These are phyloP conservation scores for Gadopsis bispinosus DNA, from an alignment of 2,797 vertebrate genomes.

Conservation along the genomic window DNA sequence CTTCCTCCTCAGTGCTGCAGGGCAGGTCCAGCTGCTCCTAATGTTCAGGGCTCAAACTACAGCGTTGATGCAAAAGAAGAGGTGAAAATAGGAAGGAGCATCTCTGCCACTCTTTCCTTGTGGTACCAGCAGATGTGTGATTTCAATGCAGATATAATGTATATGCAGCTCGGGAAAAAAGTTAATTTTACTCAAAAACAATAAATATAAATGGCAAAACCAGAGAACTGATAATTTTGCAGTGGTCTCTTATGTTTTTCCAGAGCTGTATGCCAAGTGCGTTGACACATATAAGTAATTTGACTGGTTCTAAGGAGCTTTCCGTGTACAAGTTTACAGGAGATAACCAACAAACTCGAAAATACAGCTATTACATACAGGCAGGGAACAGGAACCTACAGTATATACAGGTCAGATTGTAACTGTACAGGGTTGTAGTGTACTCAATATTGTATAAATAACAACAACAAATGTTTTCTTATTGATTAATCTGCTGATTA, in stretches of 20 bases:
- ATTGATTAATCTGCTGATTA: neutral
- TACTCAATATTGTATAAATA: neutral
- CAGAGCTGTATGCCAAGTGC: neutral
- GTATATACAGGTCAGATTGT: neutral
- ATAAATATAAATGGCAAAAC: too few species aligned
- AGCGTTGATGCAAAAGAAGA: slow-evolving; percentile 1
- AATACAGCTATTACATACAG: neutral
- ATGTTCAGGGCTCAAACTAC: slow-evolving; percentile 20
- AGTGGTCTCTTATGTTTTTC: too few species aligned
- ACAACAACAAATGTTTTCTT: neutral
- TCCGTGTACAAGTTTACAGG: too few species aligned
- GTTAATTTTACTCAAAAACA: too few species aligned
- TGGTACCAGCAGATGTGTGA: neutral
- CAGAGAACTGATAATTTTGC: too few species aligned
- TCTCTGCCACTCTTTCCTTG: slow-evolving; percentile 3
- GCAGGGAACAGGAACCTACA: neutral
- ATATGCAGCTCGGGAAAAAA: neutral
- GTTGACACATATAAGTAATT: neutral
- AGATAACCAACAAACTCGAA: neutral
- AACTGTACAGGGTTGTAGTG: too few species aligned
- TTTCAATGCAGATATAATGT: neutral
- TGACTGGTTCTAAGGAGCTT: neutral
- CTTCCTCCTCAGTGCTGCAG: slow-evolving; percentile 46
- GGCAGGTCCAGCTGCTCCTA: slow-evolving; percentile 56
- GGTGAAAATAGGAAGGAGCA: slow-evolving; percentile 14